Evolutionary conservation across 2,888 invertebrate genomes (phyloP), one percentile per base, ranked within the genome.

Genomic region (Lochmaea crataegi): DNA sequence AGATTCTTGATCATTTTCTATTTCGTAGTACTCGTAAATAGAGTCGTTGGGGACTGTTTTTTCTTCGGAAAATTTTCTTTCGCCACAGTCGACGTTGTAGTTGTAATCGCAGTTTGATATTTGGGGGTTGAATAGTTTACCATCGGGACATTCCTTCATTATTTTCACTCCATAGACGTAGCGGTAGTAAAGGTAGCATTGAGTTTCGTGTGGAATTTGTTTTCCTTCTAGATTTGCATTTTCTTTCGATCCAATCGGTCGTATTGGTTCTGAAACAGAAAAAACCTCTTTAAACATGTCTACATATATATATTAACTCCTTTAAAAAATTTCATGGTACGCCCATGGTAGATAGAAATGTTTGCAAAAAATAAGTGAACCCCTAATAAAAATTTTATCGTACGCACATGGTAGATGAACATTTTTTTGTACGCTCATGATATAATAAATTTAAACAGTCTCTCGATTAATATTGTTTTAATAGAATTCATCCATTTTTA

Each of bases 21-120:
- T 10, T 3, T 63, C n/a, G 42, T 41, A 63, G 41, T 41, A 63
- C 45, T 45, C 45, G 14, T 45, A 45, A 45, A 14, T 11, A 45
- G 45, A 45, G 0, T 63, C 61, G 5, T 16, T 16, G 5, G 16
- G 6, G 10, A n/a, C n/a, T n/a, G n/a, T n/a, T n/a, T n/a, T 63
- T 11, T 48, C 18, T 11, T 71, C 58, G 2, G 51, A 61, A n/a
- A 26, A 48, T 18, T 11, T 63, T 10, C 61, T 16, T 10, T 42
- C 18, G 18, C 63, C 68, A 51, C 80, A 80, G 11, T 66, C 68
- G 10, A 81, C 82, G 63, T 78, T 78, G 53, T 78, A 79, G 32
- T 76, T 79, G 70, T 77, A 77, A 68, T 82, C 82, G 70, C 83
- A 83, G 57, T 80, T 78, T 48, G 77, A 73, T 32, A 78, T 75